Evolutionary conservation across 2,888 invertebrate genomes (phyloP).

Genomic region (Tenthredo scrophulariae): DNA sequence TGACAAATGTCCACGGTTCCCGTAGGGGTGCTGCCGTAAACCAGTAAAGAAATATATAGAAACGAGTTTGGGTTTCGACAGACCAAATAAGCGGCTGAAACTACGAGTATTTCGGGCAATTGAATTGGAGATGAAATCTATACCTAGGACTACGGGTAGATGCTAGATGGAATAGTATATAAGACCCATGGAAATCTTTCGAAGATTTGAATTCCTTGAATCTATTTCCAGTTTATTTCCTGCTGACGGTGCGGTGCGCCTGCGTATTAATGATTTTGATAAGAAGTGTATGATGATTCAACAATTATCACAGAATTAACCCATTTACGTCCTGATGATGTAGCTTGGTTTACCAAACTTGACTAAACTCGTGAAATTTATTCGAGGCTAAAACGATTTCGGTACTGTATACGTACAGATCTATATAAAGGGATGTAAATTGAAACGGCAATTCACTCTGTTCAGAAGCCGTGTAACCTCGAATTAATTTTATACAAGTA

Average conservation of each 20-base stretch:
- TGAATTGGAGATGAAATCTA: not conserved
- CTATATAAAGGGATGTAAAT: not conserved
- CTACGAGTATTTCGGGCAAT: conserved; percentile 4
- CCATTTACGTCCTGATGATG: not conserved
- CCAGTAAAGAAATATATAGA: conserved; percentile 12
- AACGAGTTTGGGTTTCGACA: conserved; percentile 26
- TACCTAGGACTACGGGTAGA: not conserved
- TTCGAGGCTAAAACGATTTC: not conserved
- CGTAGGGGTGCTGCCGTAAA: not conserved
- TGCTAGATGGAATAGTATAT: not conserved
- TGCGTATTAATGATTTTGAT: not conserved
- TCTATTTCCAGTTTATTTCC: not conserved
- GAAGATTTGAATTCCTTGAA: not conserved
- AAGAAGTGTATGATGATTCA: not conserved
- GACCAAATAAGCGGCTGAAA: conserved; percentile 21
- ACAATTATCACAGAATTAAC: not conserved
- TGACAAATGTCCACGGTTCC: conserved; percentile 10
- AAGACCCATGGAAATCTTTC: not conserved
- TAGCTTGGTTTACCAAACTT: not conserved
- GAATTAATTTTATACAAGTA: not conserved
- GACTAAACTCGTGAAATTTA: not conserved
- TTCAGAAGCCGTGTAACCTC: not conserved
- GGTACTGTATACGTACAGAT: not conserved
- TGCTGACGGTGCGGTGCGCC: not conserved
- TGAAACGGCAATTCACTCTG: not conserved